Percentiles rank a stretch among this genome's conserved stretches.
Evolutionary conservation across 1,140 invertebrate species (phyloP).

Genomic region (Steinernema khuongi): DNA sequence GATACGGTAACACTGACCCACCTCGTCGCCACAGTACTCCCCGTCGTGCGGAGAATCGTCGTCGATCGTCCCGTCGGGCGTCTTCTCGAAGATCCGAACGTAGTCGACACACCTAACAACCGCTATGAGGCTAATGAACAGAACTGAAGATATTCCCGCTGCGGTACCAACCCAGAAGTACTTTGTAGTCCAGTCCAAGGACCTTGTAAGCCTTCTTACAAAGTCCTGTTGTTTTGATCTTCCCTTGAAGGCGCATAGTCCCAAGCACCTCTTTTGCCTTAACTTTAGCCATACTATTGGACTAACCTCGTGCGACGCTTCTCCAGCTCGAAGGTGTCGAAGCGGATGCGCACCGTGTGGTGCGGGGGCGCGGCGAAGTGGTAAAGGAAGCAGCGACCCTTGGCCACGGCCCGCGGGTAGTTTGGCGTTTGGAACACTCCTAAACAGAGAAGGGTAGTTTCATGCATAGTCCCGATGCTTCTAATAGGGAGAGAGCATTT

Average conservation of each 20-base stretch:
- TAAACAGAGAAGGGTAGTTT: too few species aligned
- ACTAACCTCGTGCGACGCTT: not conserved
- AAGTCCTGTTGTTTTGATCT: too few species aligned
- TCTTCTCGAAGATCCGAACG: not conserved
- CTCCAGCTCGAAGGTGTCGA: not conserved
- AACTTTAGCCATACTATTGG: too few species aligned
- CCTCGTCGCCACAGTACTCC: not conserved
- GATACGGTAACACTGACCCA: not conserved
- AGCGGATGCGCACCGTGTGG: not conserved
- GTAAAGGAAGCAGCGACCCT: not conserved
- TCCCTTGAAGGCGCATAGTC: not conserved
- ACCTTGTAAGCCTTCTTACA: too few species aligned
- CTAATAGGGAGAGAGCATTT: not conserved
- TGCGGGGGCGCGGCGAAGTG: slow-evolving; percentile 8
- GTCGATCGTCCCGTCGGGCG: not conserved
- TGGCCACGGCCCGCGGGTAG: not conserved
- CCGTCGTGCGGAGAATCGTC: slow-evolving; percentile 4
- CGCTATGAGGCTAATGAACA: not conserved
- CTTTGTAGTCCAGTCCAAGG: too few species aligned
- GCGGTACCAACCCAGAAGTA: too few species aligned
- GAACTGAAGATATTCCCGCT: too few species aligned
- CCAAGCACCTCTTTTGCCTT: too few species aligned
- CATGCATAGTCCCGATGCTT: too few species aligned
- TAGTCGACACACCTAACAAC: not conserved
- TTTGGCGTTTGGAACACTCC: slow-evolving; percentile 8